Conservation (phyloP, 2,113 vertebrate species). For the Lamprotornis superbus region DNA sequence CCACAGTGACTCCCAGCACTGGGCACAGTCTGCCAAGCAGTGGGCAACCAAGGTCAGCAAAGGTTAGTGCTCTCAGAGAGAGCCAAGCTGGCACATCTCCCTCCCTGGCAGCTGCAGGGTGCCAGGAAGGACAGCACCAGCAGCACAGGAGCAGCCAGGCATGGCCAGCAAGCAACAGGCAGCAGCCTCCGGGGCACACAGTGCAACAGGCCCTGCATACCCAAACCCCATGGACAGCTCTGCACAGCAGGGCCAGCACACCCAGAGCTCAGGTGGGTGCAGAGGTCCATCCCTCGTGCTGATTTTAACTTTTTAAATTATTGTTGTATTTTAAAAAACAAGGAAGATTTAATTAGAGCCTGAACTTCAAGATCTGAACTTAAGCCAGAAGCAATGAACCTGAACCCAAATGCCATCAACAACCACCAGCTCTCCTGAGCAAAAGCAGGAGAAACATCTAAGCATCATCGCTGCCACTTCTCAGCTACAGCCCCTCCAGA, state of each 20-base stretch:
- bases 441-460: background rate
- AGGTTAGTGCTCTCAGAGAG: background rate
- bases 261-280: fast-evolving
- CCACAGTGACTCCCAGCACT: fast-evolving
- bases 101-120: fast-evolving
- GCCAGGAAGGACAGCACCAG: background rate
- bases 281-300: background rate
- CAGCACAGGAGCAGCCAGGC: background rate
- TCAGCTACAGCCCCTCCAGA: background rate
- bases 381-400: background rate
- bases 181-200: background rate
- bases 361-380: background rate
- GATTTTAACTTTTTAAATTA: too few relatives aligned
- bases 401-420: fast-evolving
- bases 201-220: background rate
- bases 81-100: background rate
- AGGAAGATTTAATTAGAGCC: background rate
- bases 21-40: background rate
- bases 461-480: fast-evolving
- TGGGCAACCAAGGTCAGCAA: background rate
- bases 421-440: background rate
- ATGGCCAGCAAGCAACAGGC: background rate
- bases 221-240: background rate
- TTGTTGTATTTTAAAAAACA: background rate
- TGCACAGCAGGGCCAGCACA: fast-evolving